These are phyloP conservation scores for Manis javanica DNA, from an alignment of 2,797 vertebrate species.

Conservation along the genomic window DNA sequence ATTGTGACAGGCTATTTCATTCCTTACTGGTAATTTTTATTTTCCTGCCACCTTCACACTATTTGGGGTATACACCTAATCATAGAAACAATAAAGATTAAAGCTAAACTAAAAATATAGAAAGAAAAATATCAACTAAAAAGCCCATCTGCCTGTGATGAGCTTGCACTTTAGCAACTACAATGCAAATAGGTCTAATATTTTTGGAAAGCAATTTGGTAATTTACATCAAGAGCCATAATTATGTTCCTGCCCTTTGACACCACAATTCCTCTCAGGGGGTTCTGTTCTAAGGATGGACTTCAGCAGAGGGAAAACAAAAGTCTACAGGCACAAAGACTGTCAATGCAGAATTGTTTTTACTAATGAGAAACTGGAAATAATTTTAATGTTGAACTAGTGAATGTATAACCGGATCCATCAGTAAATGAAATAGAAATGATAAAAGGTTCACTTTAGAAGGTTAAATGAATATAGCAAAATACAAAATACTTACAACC, in stretches of 20 bases:
- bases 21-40: constrained; percentile 42
- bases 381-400: constrained; percentile 42
- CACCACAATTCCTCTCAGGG: neutral
- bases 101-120: constrained; percentile 26
- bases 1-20: constrained; percentile 5
- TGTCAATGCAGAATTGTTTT: constrained; percentile 28
- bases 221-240: constrained; percentile 55
- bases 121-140: constrained; percentile 41
- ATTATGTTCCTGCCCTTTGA: constrained; percentile 61
- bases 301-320: constrained; percentile 44
- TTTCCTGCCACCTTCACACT: neutral
- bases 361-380: constrained; percentile 52
- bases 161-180: constrained; percentile 6
- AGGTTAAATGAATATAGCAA: constrained; percentile 46
- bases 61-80: constrained; percentile 22
- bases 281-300: constrained; percentile 36
- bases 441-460: constrained; percentile 35
- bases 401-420: neutral
- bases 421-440: constrained; percentile 34
- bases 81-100: neutral
- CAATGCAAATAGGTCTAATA: constrained; percentile 24
- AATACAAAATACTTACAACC: constrained; percentile 23
- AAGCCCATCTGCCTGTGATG: neutral
- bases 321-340: constrained; percentile 21
- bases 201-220: constrained; percentile 35